Conservation (phyloP, 1,140 invertebrate species). For the Drosophila ogumai region DNA sequence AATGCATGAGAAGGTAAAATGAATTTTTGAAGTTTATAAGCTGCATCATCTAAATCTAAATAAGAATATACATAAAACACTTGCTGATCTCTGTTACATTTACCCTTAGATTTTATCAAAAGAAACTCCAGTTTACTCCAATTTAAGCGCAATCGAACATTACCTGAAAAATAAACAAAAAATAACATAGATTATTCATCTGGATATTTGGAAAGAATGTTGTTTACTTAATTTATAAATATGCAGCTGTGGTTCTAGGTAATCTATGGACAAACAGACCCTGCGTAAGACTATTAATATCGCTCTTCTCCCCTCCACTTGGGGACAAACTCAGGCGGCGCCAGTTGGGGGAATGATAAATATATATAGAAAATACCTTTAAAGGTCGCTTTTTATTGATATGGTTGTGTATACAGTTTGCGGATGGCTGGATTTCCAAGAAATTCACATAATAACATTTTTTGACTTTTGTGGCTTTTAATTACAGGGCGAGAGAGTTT, state of each 20-base stretch:
- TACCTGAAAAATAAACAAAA: conserved; percentile 54
- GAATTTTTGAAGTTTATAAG: background rate
- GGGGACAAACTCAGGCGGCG: conserved; percentile 11
- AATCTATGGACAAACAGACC: conserved; percentile 9
- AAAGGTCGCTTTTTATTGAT: conserved; percentile 37
- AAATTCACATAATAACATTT: conserved; percentile 49
- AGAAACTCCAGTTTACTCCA: background rate
- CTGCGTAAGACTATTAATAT: conserved; percentile 14
- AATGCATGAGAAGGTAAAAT: background rate
- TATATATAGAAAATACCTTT: conserved; percentile 55
- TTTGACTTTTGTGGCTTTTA: conserved; percentile 59
- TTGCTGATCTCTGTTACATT: background rate
- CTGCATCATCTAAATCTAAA: too few relatives aligned
- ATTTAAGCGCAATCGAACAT: conserved; percentile 4
- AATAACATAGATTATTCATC: conserved; percentile 28
- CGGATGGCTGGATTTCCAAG: conserved; percentile 52
- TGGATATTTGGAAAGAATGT: conserved; percentile 4
- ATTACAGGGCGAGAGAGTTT: conserved; percentile 59
- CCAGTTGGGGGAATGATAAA: conserved; percentile 10
- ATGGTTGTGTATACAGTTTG: conserved; percentile 23
- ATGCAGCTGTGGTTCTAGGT: conserved; percentile 28
- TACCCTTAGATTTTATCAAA: background rate
- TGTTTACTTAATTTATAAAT: conserved; percentile 33
- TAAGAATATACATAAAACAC: background rate
- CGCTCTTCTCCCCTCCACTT: conserved; percentile 5